Conservation (phyloP, 2,888 invertebrate genomes). For the Drosophila subquinaria region DNA sequence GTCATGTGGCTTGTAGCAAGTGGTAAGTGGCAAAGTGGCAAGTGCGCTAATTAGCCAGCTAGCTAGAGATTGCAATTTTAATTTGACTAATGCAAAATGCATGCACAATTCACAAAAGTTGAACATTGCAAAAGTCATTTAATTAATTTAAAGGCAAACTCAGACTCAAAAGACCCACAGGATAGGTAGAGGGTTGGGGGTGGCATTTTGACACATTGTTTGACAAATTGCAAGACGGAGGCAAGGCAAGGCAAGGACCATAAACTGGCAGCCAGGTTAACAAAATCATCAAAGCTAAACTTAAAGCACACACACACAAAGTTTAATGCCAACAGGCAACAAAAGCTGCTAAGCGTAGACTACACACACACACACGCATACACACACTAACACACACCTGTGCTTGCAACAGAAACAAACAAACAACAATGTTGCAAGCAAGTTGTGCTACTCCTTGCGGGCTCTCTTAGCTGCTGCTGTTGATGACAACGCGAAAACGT, state of each 20-base stretch:
- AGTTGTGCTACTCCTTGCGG: slow-evolving; percentile 44
- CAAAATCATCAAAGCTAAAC: slow-evolving; percentile 77
- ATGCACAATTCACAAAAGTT: slow-evolving; percentile 61
- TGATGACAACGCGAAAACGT: slow-evolving; percentile 69
- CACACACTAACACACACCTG: slow-evolving; percentile 31
- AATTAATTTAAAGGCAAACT: slow-evolving; percentile 61
- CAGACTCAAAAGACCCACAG: background rate
- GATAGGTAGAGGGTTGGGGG: background rate
- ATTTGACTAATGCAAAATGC: slow-evolving; percentile 71
- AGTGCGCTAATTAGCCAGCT: slow-evolving; percentile 52
- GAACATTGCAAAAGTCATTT: slow-evolving; percentile 63
- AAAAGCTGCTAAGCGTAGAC: slow-evolving; percentile 62
- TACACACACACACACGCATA: slow-evolving; percentile 34
- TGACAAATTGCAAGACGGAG: slow-evolving; percentile 75
- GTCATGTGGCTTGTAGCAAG: slow-evolving; percentile 29
- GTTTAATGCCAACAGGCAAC: slow-evolving; percentile 68
- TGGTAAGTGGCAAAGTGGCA: slow-evolving; percentile 29
- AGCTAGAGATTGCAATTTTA: slow-evolving; percentile 65
- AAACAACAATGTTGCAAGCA: slow-evolving; percentile 69
- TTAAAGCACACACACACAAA: slow-evolving; percentile 56
- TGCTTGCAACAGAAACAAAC: slow-evolving; percentile 38
- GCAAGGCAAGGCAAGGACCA: slow-evolving; percentile 57
- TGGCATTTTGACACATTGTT: slow-evolving; percentile 78
- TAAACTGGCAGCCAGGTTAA: slow-evolving; percentile 64
- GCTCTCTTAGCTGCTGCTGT: slow-evolving; percentile 42